Evolutionary conservation across 2,888 invertebrate genomes (phyloP), one percentile per base, ranked within the genome.

Genomic region (Cerceris rybyensis): DNA sequence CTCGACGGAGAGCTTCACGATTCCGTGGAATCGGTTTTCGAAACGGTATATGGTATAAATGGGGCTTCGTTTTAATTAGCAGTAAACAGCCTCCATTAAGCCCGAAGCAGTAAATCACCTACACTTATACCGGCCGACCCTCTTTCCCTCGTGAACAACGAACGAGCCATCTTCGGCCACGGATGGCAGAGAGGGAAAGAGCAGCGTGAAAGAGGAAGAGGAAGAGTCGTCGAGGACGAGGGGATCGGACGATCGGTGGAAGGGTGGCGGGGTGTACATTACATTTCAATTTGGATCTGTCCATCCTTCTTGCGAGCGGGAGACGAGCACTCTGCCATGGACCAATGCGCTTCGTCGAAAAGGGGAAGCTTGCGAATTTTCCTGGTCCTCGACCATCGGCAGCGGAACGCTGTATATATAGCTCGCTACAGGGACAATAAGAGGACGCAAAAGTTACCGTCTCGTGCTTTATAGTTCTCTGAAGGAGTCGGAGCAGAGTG

Each of bases 51-150:
- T 67, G 68, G 84, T 87, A 90, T 89, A 89, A 91, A 91, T 88
- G 88, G 87, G 87, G 88, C 87, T 90, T 88, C 89, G 87, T 90
- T 91, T 91, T 91, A 91, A 91, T 91, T 91, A 91, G 91, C 91
- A 91, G 91, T 91, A 91, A 91, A 91, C 90, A 90, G 90, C 88
- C 88, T 89, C 90, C 90, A 91, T 91, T 91, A 91, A 91, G 89
- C 89, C 86, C 83, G 85, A 80, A 89, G 88, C 89, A 84, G 90
- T 91, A 90, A 91, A 91, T 91, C 91, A 91, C 87, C 85, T 85
- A 85, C 88, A 89, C 90, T 91, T 91, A 90, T 87, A 87, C 88
- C 85, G 59, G 73, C 66, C 72, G 70, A 28, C 69, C 39, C 79
- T 81, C 79, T 78, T 71, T 82, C 79, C 73, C 16, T 42, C 52